Conservation (phyloP, 2,113 vertebrate genomes). For the Eulacestoma nigropectus region DNA sequence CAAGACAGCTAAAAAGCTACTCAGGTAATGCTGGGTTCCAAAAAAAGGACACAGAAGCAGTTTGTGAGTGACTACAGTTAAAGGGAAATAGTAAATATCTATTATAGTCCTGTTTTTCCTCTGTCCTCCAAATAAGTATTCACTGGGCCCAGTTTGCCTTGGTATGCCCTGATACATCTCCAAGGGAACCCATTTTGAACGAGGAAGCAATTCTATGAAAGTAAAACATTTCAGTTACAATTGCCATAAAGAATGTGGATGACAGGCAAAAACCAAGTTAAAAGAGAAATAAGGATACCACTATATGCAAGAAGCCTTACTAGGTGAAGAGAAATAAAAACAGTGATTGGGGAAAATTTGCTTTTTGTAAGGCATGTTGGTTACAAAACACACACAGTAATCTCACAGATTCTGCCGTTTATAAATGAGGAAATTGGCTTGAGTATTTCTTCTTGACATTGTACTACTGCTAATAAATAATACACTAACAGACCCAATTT, state of each 20-base stretch:
- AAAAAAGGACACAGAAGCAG: background rate
- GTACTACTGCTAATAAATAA: background rate
- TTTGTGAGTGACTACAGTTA: background rate
- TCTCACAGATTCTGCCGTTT: background rate
- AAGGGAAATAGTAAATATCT: background rate
- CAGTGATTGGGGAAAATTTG: background rate
- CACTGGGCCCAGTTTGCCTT: background rate
- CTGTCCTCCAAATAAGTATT: background rate
- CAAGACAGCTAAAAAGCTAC: background rate
- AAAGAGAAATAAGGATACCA: background rate
- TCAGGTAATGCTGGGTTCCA: background rate
- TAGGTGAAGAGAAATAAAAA: background rate
- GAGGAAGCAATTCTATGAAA: background rate
- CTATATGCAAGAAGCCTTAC: background rate
- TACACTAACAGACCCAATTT: background rate
- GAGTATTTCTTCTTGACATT: background rate
- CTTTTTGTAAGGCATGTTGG: background rate
- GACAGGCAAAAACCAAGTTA: background rate
- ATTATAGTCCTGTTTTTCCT: background rate
- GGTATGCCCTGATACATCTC: background rate
- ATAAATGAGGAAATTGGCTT: background rate
- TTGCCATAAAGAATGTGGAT: background rate
- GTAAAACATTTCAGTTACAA: background rate
- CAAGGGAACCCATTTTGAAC: background rate
- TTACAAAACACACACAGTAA: background rate